Evolutionary conservation across 2,113 vertebrate species (phyloP).

Genomic region (Gymnorhina tibicen): DNA sequence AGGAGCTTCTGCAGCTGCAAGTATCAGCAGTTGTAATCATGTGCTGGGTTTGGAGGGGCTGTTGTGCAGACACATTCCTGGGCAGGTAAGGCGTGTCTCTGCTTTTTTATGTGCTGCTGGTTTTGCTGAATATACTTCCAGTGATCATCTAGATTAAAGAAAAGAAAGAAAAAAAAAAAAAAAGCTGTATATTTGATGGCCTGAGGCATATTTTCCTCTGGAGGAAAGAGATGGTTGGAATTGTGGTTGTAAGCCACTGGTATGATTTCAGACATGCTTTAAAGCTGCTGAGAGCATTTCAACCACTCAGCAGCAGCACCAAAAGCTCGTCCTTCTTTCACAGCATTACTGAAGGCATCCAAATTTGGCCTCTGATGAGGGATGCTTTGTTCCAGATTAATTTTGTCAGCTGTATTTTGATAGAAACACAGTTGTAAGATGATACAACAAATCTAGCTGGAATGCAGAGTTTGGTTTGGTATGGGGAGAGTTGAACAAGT

Average conservation of each 20-base stretch:
- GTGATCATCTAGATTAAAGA: neutral
- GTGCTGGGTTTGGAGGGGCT: neutral
- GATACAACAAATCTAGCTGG: neutral
- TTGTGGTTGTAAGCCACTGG: neutral
- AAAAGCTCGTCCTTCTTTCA: neutral
- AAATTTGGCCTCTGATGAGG: neutral
- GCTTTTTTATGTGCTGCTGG: neutral
- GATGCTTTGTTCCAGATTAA: neutral
- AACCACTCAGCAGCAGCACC: neutral
- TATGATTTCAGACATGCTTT: neutral
- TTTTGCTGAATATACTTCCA: neutral
- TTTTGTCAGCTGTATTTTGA: neutral
- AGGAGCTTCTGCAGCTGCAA: neutral
- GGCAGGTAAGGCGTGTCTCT: neutral
- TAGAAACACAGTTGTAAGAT: neutral
- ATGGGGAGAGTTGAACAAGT: neutral
- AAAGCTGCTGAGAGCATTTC: neutral
- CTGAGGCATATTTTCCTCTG: neutral
- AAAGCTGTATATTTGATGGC: neutral
- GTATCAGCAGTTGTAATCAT: neutral
- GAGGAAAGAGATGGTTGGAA: neutral
- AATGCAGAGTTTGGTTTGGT: neutral
- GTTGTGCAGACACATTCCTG: constrained; percentile 16
- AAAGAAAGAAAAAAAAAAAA: no score
- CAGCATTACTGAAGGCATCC: accelerated